Evolutionary conservation across 1,140 invertebrate genomes (phyloP), one percentile per base, ranked within the genome.

Genomic region (Caenorhabditis brenneri): DNA sequence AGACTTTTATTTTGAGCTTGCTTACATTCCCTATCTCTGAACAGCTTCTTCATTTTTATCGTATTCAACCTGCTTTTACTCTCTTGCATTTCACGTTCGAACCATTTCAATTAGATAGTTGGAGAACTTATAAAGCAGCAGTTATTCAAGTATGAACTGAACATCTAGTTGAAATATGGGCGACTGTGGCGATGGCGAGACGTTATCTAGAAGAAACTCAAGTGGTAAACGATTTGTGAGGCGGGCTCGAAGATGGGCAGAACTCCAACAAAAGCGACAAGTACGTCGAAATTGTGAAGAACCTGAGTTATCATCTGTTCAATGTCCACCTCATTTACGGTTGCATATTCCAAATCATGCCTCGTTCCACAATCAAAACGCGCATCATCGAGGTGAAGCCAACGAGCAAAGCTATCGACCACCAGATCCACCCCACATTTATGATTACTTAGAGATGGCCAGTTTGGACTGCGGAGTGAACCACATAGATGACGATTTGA

Each of bases 181-280:
- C 31, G 42, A 82, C 51, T 29, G 36, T 16, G 42, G 51, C 27
- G 80, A 60, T 12, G 27, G 51, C 33, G 58, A 82, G 16, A 39
- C 51, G 22, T 27, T 39, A 53, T 22, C 79, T 4, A 60, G 31
- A 33, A 31, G 58, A 58, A 81, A 42, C 31, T 42, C 80, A 2
- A 81, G 78, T 60, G 85, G 85, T 42, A 86, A 86, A 78, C 39
- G 85, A 33, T 86, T 86, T 27, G 85, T 69, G 0, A n/a, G 85
- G 49, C 36, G 85, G 39, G 85, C 85, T 19, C 81, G 84, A 33
- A 48, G 85, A 60, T 86, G 85, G 85, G 85, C 85, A 22, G 80
- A 87, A 39, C 46, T 86, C n/a, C 80, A 86, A 79, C 84, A 84
- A 31, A 69, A 80, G 22, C 58, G 84, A 19, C 53, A 22, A 88